A percentile compares a stretch with the other conserved stretches of the same genome.
These are phyloP conservation scores for Gymnocheta viridis DNA, from an alignment of 2,888 invertebrate genomes.

Conservation along the genomic window DNA sequence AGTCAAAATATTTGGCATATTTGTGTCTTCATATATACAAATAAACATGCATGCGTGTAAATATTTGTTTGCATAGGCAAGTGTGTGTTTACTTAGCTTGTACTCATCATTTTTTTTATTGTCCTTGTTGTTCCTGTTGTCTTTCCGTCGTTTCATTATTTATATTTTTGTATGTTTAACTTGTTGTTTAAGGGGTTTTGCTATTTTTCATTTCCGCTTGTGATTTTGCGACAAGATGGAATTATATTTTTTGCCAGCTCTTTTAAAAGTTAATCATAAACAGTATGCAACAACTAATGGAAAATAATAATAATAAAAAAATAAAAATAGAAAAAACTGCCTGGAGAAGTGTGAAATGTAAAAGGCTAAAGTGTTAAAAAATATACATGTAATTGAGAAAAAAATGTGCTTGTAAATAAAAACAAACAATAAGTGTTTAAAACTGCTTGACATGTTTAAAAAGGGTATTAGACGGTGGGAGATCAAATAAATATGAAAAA, in stretches of 20 bases:
- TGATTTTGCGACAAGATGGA: constrained; percentile 48
- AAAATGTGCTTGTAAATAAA: constrained; percentile 8
- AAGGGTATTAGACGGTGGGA: constrained; percentile 51
- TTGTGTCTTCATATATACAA: not conserved
- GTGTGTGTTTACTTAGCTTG: constrained; percentile 27
- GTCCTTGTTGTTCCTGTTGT: not conserved
- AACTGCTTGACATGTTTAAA: constrained; percentile 46
- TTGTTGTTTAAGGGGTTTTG: constrained; percentile 44
- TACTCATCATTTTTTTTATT: constrained; percentile 26
- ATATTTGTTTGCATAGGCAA: not conserved
- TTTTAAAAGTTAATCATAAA: not conserved
- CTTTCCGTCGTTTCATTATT: constrained; percentile 24
- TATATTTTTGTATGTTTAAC: constrained; percentile 13
- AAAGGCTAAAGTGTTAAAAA: not conserved
- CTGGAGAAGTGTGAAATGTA: not conserved
- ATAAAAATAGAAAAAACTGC: not conserved
- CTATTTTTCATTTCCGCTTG: constrained; percentile 44
- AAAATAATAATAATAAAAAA: constrained; percentile 14
- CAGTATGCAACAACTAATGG: constrained; percentile 16
- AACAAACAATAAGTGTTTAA: constrained; percentile 47
- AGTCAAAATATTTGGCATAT: not conserved
- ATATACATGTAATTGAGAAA: not conserved
- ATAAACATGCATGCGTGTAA: not conserved
- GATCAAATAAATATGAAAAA: constrained; percentile 5
- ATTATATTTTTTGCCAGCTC: constrained; percentile 9